Conservation (phyloP, 2,888 invertebrate species). For the Diarsia mendica region DNA sequence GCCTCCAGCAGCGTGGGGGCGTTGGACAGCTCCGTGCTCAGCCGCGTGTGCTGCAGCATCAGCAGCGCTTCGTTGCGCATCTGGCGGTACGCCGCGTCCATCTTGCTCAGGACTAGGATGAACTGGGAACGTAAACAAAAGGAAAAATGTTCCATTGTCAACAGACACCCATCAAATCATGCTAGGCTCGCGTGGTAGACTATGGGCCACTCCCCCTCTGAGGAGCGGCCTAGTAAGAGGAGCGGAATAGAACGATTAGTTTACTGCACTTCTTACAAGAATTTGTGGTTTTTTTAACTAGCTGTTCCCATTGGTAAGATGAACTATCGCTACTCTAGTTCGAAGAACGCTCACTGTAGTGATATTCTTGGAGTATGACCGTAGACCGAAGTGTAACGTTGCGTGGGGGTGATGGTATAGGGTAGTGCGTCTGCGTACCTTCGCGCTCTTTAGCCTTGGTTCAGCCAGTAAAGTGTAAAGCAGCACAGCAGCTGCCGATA, state of each 20-base stretch:
- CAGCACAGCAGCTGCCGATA: slow-evolving; percentile 95
- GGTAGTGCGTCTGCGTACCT: slow-evolving; percentile 81
- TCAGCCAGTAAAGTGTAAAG: slow-evolving; percentile 94
- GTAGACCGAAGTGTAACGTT: background rate
- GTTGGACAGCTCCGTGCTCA: slow-evolving; percentile 92
- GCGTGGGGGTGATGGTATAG: background rate
- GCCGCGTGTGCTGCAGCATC: slow-evolving; percentile 94
- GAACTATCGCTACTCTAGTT: background rate
- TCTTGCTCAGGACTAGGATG: slow-evolving; percentile 94
- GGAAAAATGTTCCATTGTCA: background rate
- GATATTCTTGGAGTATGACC: background rate
- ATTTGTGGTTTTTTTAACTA: background rate
- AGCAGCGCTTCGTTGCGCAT: slow-evolving; percentile 96
- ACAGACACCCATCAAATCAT: background rate
- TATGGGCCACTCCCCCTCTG: background rate
- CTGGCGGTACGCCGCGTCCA: slow-evolving; percentile 96
- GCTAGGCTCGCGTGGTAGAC: background rate
- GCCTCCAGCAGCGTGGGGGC: slow-evolving; percentile 93
- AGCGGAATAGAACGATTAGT: background rate
- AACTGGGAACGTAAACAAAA: slow-evolving; percentile 83
- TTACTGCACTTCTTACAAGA: background rate
- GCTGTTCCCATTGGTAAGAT: background rate
- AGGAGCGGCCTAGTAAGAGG: background rate
- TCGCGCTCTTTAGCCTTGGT: slow-evolving; percentile 92
- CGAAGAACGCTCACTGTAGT: background rate